These are phyloP conservation scores for Torymus auratus DNA, from an alignment of 2,888 invertebrate species.

Conservation along the genomic window DNA sequence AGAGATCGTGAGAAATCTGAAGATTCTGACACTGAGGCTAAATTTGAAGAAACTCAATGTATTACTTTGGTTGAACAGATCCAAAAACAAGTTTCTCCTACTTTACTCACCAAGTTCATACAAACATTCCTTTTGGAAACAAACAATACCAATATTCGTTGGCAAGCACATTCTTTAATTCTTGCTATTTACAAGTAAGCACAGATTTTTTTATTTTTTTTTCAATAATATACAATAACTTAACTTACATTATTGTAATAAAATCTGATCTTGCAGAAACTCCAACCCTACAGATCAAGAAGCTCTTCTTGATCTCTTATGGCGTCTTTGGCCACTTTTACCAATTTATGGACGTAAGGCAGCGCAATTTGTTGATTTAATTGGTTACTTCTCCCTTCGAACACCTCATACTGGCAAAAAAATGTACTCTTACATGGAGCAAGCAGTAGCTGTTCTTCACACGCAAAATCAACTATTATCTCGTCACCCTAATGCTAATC, in stretches of 20 bases:
- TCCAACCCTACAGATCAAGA: conserved; percentile 88
- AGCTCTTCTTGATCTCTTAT: conserved; percentile 87
- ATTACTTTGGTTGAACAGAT: conserved; percentile 84
- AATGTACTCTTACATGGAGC: conserved; percentile 87
- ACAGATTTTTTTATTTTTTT: conserved; percentile 21
- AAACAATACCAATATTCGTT: conserved; percentile 93
- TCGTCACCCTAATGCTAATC: conserved; percentile 94
- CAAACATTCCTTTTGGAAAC: conserved; percentile 95
- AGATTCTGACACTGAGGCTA: conserved; percentile 82
- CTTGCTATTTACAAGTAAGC: conserved; percentile 88
- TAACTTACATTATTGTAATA: neutral
- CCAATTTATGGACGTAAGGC: conserved; percentile 95
- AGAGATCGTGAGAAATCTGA: conserved; percentile 84
- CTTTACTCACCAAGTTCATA: conserved; percentile 82
- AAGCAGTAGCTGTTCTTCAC: conserved; percentile 89
- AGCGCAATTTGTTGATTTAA: conserved; percentile 96
- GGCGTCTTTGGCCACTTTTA: conserved; percentile 94
- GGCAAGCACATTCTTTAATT: conserved; percentile 95
- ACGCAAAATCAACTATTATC: conserved; percentile 93
- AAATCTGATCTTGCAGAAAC: conserved; percentile 79
- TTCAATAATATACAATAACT: neutral
- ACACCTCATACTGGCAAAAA: conserved; percentile 85
- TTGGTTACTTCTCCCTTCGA: conserved; percentile 95
- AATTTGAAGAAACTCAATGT: conserved; percentile 84
- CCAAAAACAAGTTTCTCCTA: conserved; percentile 80